Base-by-base conservation (phyloP, 2,888 invertebrate genomes). In the Hedya salicella region DNA sequence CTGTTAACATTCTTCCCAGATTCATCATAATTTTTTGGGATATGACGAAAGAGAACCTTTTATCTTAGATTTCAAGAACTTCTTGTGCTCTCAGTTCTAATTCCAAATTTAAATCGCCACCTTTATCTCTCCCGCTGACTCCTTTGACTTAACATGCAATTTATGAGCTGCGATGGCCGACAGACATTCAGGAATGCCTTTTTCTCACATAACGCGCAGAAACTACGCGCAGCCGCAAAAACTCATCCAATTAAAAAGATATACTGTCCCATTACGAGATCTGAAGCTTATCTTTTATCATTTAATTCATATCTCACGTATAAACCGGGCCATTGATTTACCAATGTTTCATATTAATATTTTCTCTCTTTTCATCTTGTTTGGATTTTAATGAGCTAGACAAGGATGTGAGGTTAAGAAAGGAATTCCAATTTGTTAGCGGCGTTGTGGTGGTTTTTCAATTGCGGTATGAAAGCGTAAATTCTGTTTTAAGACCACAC, bases 271-370 rank as follows among this genome's bases (percentile, higher is more conserved):
- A 87, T 88, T 88, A 85, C 77, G 75, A 75, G 80, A 82, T 78
- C 80, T 75, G 75, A 76, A 76, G 76, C 69, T 79, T 81, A 85
- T 85, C 79, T 75, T 61, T 67, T 81, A 80, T 81, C 88, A 78
- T 90, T 91, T 85, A 86, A 85, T 86, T 87, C 88, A 88, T 89
- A 88, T 84, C 85, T 86, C 89, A 90, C 90, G 90, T 89, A 83
- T 77, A 68, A 57, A 62, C 64, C 70, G 63, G 70, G 71, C 60
- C 60, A 49, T 70, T 66, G 69, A 74, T 76, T 74, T 71, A 73
- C 75, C 70, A 71, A 78, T 78, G 78, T 79, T 76, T 77, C 80
- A 80, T 78, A 61, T 61, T 66, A 60, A 17, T 25, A 14, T 36
- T 40, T 36, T n/a, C 44, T 66, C 54, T 49, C 48, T 9, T 48